Evolutionary conservation across 2,888 invertebrate species (phyloP), one percentile per base, ranked within the genome.

Genomic region (Muscina levida): DNA sequence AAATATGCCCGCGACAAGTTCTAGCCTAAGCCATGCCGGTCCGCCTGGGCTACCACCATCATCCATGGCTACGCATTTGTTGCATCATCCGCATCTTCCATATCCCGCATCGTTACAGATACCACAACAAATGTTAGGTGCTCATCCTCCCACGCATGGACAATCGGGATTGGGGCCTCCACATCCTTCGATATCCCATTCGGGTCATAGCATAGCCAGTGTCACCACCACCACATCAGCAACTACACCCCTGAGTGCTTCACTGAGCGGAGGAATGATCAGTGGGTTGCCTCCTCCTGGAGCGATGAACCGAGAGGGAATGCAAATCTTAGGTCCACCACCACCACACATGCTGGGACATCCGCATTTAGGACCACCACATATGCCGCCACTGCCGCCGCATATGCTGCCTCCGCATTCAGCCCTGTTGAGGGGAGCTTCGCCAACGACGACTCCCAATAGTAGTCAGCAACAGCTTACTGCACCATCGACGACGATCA

Each of bases 351-450:
- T 85, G 31, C 73, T 85, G 11, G 75, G 82, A 17, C 83, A 84
- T 62, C 84, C 85, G 46, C 85, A 86, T 79, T 78, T 85, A 70
- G 84, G 82, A 6, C 79, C 84, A 2, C 82, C 78, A 22, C 83
- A 80, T 59, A 82, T 82, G 79, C 78, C 82, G 15, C 81, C 78
- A 26, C 72, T 73, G 72, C 84, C 62, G 65, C 84, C 59, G 13
- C 84, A 84, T 72, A 74, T 84, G 79, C 73, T 85, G 44, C 85
- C 83, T 17, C 82, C 82, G 1, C 82, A 83, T 65, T 82, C 82
- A 19, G 73, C 84, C 13, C 77, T 92, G 59, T 17, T 85, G 82
- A 71, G 90, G 91, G 77, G 91, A 91, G 59, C 92, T 91, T 85
- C 85, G 15, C 91, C 92, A 44, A 83, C 81, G 79, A 74, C 65